These are phyloP conservation scores for Zootermopsis nevadensis DNA, from an alignment of 2,888 invertebrate species.

Conservation along the genomic window DNA sequence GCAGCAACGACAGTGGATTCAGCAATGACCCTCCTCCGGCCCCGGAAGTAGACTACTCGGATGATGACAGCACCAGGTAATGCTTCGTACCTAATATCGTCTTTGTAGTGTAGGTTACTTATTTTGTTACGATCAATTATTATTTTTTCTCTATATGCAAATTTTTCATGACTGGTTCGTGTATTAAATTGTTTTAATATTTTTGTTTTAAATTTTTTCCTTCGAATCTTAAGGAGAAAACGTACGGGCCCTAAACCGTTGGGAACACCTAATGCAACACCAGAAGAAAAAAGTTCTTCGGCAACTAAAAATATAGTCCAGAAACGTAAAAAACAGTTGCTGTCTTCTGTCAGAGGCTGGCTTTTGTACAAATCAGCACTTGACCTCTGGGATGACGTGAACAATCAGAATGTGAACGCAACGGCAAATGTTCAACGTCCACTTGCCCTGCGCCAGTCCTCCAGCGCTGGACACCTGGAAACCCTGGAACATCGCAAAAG, in stretches of 20 bases:
- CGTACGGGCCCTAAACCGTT: slow-evolving; percentile 1
- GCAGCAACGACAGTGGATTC: slow-evolving; percentile 92
- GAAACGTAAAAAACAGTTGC: slow-evolving; percentile 50
- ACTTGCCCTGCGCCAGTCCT: slow-evolving; percentile 50
- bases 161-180: too few species aligned
- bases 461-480: slow-evolving; percentile 60
- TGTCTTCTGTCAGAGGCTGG: slow-evolving; percentile 61
- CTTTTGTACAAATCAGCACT: slow-evolving; percentile 62
- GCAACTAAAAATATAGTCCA: slow-evolving; percentile 1
- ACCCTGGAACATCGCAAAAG: slow-evolving; percentile 67
- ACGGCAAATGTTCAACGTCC: slow-evolving; percentile 13
- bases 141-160: too few species aligned
- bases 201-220: neutral
- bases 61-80: slow-evolving; percentile 84
- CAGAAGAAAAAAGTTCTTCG: neutral
- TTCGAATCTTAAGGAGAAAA: slow-evolving; percentile 7
- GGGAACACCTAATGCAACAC: neutral
- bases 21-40: slow-evolving; percentile 88
- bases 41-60: slow-evolving; percentile 91
- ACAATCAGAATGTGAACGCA: slow-evolving; percentile 56
- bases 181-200: too few species aligned
- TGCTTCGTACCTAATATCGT: too few species aligned
- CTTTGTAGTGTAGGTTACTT: too few species aligned
- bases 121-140: too few species aligned
- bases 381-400: slow-evolving; percentile 63